These are phyloP conservation scores for Eupleurogrammus muticus DNA, from an alignment of 2,797 vertebrate species.

Conservation along the genomic window DNA sequence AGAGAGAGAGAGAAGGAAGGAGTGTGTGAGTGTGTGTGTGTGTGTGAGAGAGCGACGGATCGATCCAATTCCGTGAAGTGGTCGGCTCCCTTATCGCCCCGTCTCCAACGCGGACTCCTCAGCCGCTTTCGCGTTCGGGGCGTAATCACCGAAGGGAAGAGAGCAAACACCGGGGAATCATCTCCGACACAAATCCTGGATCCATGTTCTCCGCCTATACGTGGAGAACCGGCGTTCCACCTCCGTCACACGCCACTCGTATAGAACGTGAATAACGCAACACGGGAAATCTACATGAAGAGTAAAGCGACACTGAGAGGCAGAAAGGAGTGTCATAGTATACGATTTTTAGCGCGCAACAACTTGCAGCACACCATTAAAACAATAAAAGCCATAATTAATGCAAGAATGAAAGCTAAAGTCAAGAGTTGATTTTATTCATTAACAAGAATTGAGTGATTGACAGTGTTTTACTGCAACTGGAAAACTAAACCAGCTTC, in stretches of 20 bases:
- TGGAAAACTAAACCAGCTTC: too few relatives aligned
- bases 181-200: constrained; percentile 6
- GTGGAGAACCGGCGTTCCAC: constrained; percentile 37
- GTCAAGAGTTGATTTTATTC: too few relatives aligned
- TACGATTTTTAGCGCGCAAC: too few relatives aligned
- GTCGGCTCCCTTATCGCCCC: constrained; percentile 76
- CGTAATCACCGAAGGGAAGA: constrained; percentile 91
- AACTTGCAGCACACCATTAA: too few relatives aligned
- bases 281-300: constrained; percentile 65
- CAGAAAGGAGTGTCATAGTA: constrained; percentile 12
- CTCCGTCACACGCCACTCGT: constrained; percentile 34
- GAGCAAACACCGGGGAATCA: constrained; percentile 73
- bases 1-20: constrained; percentile 22
- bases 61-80: constrained; percentile 90
- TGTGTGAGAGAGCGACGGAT: constrained; percentile 66
- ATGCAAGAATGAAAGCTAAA: too few relatives aligned
- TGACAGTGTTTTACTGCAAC: too few relatives aligned
- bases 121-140: constrained; percentile 78
- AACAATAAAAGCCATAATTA: too few relatives aligned
- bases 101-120: constrained; percentile 36
- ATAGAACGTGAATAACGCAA: constrained; percentile 75
- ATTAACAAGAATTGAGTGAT: too few relatives aligned
- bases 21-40: constrained; percentile 60
- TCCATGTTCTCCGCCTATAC: constrained; percentile 44
- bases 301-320: constrained; percentile 22